phyloP scores from a whole-genome alignment of 2,797 vertebrate genomes.

The Sebastolobus alascanus region DNA sequence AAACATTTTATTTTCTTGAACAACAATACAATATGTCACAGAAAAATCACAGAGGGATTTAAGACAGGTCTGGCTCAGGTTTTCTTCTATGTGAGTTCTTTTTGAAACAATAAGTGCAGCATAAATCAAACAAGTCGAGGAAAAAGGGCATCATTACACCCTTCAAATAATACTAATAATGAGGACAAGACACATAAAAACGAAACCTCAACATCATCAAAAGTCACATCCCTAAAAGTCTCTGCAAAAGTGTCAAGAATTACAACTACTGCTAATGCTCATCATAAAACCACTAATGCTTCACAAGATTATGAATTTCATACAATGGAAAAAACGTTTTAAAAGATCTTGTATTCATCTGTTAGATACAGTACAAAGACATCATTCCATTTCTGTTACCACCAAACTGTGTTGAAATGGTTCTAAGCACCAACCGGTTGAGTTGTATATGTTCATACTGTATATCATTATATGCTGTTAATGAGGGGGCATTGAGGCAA shows the following conservation, averaged over 20 bases:
- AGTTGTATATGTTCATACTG: slow-evolving; percentile 72
- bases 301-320: slow-evolving; percentile 80
- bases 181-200: slow-evolving; percentile 72
- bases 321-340: slow-evolving; percentile 71
- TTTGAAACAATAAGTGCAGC: slow-evolving; percentile 84
- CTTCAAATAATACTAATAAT: slow-evolving; percentile 76
- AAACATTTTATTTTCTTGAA: slow-evolving; percentile 84
- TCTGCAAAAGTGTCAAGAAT: slow-evolving; percentile 79
- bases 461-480: slow-evolving; percentile 77
- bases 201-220: slow-evolving; percentile 66
- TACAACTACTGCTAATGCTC: slow-evolving; percentile 81
- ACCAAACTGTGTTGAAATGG: slow-evolving; percentile 80
- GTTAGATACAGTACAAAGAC: slow-evolving; percentile 87
- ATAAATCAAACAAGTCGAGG: slow-evolving; percentile 77
- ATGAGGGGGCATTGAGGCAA: slow-evolving; percentile 74
- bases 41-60: slow-evolving; percentile 91
- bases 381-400: slow-evolving; percentile 80
- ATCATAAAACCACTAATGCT: slow-evolving; percentile 82
- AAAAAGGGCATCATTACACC: slow-evolving; percentile 68
- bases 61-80: slow-evolving; percentile 91
- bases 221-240: slow-evolving; percentile 79
- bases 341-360: slow-evolving; percentile 72
- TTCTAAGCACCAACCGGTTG: slow-evolving; percentile 85
- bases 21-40: slow-evolving; percentile 91
- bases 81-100: slow-evolving; percentile 78